Base-by-base conservation (phyloP, 2,797 vertebrate species). In the Uromys caudimaculatus region DNA sequence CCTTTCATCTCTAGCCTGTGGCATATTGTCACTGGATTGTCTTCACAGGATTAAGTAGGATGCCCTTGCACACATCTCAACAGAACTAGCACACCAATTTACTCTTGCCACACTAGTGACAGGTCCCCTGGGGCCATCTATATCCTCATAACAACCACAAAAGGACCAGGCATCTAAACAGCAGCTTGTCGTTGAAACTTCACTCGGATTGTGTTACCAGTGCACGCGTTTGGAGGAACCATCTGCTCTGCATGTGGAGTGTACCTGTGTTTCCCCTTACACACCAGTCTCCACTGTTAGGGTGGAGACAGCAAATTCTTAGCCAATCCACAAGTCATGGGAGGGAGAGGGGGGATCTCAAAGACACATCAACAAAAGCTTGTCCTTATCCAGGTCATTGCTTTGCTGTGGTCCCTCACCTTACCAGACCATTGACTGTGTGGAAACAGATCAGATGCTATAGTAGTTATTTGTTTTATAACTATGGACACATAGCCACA, bases 351-450 rank as follows among this genome's bases (percentile, higher is more conserved):
- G n/a, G n/a, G n/a, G n/a, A n/a, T n/a, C n/a, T n/a, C 9, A 21
- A 35, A 32, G 50, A 41, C 29, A 29, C 50, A 71, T 3, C 3
- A 44, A 60, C 16, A 81, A 1, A 23, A 50, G n/a, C 12, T 23
- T 0, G 3, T 0, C 0, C 4, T 4, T 0, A 0, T 7, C 62
- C 38, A 24, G 16, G 41, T 10, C 13, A 6, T 23, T 13, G 3
- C 13, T 67, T 21, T 29, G 27, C 83, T 1, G 0, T 0, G 6
- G 8, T 54, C 35, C n/a, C 67, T 86, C 10, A 19, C 0, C 0
- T 6, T 50, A 14, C 13, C 12, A 29, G 52, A 90, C 56, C 38
- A 2, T 1, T 38, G 9, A 6, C n/a, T 1, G 2, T 12, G 1
- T 19, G 17, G 35, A 89, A 38, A 17, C 0, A 32, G 17, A 71